phyloP scores from a whole-genome alignment of 2,113 vertebrate genomes.

The Rhabdomys dilectus region DNA sequence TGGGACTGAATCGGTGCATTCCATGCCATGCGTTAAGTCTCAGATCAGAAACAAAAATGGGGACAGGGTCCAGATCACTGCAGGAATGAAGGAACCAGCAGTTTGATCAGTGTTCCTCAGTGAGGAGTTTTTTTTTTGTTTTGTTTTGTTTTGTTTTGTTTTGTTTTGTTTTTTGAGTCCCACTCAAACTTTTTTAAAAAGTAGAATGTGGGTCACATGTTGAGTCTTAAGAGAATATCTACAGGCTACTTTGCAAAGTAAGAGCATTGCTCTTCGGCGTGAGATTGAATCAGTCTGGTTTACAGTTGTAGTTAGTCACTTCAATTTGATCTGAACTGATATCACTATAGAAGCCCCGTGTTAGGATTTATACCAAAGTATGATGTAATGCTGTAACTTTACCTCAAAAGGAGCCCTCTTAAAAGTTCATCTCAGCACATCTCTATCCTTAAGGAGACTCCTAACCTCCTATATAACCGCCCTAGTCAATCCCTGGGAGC shows the following conservation, averaged over 20 bases:
- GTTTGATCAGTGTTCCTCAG: not conserved
- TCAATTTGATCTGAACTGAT: slow-evolving; percentile 27
- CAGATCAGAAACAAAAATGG: slow-evolving; percentile 13
- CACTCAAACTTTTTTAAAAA: slow-evolving; percentile 14
- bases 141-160: too few species aligned
- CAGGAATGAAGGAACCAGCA: not conserved
- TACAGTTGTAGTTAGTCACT: slow-evolving; percentile 41
- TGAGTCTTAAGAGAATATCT: not conserved
- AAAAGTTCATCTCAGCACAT: too few species aligned
- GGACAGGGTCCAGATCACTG: not conserved
- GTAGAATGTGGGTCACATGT: not conserved
- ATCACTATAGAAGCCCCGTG: not conserved
- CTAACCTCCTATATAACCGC: not conserved
- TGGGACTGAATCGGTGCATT: slow-evolving; percentile 38
- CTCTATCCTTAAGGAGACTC: not conserved
- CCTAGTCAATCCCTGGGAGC: not conserved
- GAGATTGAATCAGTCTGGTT: slow-evolving; percentile 39
- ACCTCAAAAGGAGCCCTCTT: not conserved
- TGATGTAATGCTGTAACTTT: not conserved
- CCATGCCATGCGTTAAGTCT: not conserved
- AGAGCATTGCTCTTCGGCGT: not conserved
- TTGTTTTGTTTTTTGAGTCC: too few species aligned
- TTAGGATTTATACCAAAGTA: not conserved
- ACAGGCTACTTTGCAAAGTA: not conserved
- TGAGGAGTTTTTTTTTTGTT: not conserved